These are phyloP conservation scores for Caenorhabditis panamensis DNA, from an alignment of 2,888 invertebrate species.

Conservation along the genomic window DNA sequence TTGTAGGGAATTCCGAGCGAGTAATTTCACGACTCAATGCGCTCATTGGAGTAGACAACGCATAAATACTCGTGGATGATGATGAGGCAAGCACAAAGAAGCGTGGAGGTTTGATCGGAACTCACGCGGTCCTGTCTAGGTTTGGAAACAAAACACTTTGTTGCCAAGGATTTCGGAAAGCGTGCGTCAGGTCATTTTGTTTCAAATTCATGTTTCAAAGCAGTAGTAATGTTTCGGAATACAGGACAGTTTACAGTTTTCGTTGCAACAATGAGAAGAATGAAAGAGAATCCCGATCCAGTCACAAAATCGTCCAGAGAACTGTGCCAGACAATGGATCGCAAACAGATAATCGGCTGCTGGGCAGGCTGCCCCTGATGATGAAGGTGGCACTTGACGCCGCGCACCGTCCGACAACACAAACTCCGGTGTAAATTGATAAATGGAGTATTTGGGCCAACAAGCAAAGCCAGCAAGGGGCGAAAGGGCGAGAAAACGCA, in stretches of 20 bases:
- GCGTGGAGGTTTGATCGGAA: no score
- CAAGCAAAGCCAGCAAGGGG: slow-evolving; percentile 20
- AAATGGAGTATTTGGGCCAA: slow-evolving; percentile 55
- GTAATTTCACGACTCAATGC: slow-evolving; percentile 38
- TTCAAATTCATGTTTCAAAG: no score
- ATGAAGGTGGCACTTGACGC: slow-evolving; percentile 42
- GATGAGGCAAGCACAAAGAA: background rate
- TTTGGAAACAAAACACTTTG: no score
- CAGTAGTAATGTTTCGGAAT: no score
- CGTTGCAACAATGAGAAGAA: background rate
- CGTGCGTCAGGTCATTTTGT: no score
- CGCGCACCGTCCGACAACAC: slow-evolving; percentile 27
- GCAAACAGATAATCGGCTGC: slow-evolving; percentile 32
- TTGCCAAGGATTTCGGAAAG: no score
- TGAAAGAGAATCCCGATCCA: background rate
- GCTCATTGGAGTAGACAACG: slow-evolving; percentile 32
- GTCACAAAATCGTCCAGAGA: slow-evolving; percentile 2
- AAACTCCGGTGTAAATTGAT: slow-evolving; percentile 62
- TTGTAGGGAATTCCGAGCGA: slow-evolving; percentile 36
- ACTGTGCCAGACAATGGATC: slow-evolving; percentile 23
- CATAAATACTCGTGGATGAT: slow-evolving; percentile 32
- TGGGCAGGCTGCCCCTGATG: slow-evolving; percentile 17
- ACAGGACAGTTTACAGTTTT: background rate
- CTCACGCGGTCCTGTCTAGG: no score
- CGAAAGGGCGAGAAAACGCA: slow-evolving; percentile 17